These are phyloP conservation scores for Neoseiulus cucumeris DNA, from an alignment of 1,140 invertebrate species.

Conservation along the genomic window DNA sequence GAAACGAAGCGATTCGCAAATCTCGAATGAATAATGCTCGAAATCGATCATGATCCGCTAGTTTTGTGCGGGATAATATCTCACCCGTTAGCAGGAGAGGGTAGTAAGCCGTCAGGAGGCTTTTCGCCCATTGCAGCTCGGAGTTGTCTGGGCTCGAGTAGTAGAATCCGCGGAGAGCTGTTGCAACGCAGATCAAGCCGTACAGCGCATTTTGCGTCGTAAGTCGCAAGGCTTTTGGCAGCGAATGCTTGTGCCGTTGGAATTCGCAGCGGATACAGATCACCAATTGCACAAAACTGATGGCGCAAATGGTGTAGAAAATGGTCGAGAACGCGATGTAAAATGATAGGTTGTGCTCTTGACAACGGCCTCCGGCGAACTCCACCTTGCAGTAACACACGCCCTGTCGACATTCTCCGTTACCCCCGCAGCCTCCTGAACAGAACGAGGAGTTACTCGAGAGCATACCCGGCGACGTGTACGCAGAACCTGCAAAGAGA, in stretches of 20 bases:
- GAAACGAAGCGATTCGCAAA: no score
- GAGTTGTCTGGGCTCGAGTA: slow-evolving; percentile 61
- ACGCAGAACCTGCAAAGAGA: no score
- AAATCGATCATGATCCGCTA: no score
- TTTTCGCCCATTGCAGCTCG: slow-evolving; percentile 58
- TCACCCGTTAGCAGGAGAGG: slow-evolving; percentile 54
- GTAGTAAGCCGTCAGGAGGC: slow-evolving; percentile 70
- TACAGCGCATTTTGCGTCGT: slow-evolving; percentile 81
- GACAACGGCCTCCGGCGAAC: slow-evolving; percentile 41
- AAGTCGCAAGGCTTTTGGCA: slow-evolving; percentile 55
- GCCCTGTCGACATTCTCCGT: neutral
- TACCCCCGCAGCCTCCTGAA: neutral
- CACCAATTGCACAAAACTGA: slow-evolving; percentile 64
- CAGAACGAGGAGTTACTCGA: neutral
- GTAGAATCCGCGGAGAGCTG: slow-evolving; percentile 61
- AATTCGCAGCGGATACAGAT: slow-evolving; percentile 42
- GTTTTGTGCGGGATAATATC: no score
- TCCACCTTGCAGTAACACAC: slow-evolving; percentile 34
- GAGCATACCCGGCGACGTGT: no score
- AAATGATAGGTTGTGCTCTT: slow-evolving; percentile 40
- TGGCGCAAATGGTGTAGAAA: slow-evolving; percentile 60
- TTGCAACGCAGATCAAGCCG: slow-evolving; percentile 64
- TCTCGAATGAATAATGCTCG: no score
- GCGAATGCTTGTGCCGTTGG: slow-evolving; percentile 52
- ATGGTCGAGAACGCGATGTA: slow-evolving; percentile 51